Evolutionary conservation across 2,888 invertebrate species (phyloP).

Genomic region (Petrophora chlorosata): DNA sequence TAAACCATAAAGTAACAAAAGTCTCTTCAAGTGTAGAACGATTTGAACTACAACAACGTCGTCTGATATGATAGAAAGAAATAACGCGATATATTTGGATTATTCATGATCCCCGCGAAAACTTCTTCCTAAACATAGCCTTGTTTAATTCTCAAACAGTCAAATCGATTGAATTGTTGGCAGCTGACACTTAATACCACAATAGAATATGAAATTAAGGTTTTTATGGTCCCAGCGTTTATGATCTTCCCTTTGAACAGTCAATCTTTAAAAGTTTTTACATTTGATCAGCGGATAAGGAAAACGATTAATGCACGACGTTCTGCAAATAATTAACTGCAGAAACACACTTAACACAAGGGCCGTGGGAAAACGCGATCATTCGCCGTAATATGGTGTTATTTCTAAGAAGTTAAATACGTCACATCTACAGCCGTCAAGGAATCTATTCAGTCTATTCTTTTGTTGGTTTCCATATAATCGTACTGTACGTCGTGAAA

Average conservation of each 20-base stretch:
- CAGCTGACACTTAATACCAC: not conserved
- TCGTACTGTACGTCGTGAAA: not conserved
- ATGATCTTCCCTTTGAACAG: not conserved
- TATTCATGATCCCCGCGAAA: too few species aligned
- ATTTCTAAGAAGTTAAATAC: slow-evolving; percentile 48
- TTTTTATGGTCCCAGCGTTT: too few species aligned
- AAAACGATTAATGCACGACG: slow-evolving; percentile 29
- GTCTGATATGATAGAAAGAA: too few species aligned
- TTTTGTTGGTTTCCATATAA: not conserved
- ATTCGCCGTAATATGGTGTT: slow-evolving; percentile 49
- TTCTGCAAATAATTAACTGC: slow-evolving; percentile 28
- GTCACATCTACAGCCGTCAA: slow-evolving; percentile 33
- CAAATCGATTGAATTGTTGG: too few species aligned
- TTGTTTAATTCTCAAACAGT: too few species aligned
- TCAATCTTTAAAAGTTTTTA: slow-evolving; percentile 3
- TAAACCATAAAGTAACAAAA: too few species aligned
- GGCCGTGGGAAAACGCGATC: slow-evolving; percentile 57
- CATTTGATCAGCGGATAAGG: slow-evolving; percentile 22
- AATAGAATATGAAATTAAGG: not conserved
- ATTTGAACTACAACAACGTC: too few species aligned
- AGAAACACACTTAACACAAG: slow-evolving; percentile 34
- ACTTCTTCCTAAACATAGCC: too few species aligned
- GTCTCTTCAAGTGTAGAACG: too few species aligned
- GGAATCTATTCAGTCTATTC: not conserved
- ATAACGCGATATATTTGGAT: too few species aligned